phyloP scores from a whole-genome alignment of 2,888 invertebrate genomes.

The Microctonus brassicae region DNA sequence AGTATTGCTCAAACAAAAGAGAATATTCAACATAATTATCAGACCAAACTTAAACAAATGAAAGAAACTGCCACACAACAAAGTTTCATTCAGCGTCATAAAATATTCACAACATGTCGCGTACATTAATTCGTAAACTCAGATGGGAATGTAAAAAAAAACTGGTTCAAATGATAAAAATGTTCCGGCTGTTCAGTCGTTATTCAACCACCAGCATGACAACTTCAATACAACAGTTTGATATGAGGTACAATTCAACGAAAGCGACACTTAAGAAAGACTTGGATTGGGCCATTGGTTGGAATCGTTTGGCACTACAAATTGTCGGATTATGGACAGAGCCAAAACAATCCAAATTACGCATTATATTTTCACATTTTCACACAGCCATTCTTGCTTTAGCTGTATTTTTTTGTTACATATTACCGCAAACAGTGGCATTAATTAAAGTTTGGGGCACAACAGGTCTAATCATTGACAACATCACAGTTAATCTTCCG shows the following conservation, averaged over 20 bases:
- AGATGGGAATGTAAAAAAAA: neutral
- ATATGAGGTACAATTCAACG: neutral
- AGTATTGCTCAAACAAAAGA: neutral
- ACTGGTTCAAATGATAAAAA: neutral
- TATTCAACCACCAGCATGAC: neutral
- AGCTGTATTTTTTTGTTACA: neutral
- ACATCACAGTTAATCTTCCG: constrained; percentile 7
- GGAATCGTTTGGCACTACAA: constrained; percentile 12
- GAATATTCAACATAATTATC: neutral
- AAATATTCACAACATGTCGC: neutral
- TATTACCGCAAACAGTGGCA: constrained; percentile 19
- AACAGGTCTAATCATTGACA: constrained; percentile 24
- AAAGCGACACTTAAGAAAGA: neutral
- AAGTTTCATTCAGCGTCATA: neutral
- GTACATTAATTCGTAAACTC: neutral
- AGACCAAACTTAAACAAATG: neutral
- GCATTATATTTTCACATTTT: neutral
- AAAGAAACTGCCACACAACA: neutral
- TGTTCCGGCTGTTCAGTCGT: neutral
- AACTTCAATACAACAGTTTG: neutral
- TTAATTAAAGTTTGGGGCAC: constrained; percentile 20
- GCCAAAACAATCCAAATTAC: neutral
- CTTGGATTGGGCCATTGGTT: neutral
- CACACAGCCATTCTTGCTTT: neutral
- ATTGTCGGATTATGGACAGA: constrained; percentile 10